Evolutionary conservation across 2,888 invertebrate species (phyloP), one percentile per base, ranked within the genome.

Genomic region (Seladonia tumulorum): DNA sequence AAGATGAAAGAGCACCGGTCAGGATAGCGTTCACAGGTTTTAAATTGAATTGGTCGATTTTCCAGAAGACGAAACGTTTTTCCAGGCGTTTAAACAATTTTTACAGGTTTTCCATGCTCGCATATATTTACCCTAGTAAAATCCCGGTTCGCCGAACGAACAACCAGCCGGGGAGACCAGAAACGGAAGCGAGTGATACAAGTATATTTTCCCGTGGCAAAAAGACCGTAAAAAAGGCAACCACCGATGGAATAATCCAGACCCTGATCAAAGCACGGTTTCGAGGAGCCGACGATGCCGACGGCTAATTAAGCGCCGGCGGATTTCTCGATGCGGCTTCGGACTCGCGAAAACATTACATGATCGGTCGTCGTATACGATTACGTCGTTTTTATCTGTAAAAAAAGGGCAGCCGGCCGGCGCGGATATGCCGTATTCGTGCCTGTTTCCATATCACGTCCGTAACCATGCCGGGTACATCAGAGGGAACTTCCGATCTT

Each of bases 331-430:
- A 88, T 89, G 90, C 88, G 86, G 85, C 78, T 73, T 68, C 84
- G 73, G 90, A 80, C 86, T 86, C 92, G 89, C 88, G 90, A 91
- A 85, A 86, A 86, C 90, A 92, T 92, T 91, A 90, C 91, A 90
- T 82, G 90, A 92, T 90, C 90, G 92, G 89, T 91, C 91, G 91
- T 89, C 90, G 91, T 92, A 92, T 92, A 92, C 92, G 90, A 91
- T 91, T 92, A 92, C 87, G 88, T 79, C 81, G 89, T 92, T 92
- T 92, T 92, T 92, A 87, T 88, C 83, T 79, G 87, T 86, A 77
- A 84, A 88, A 83, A 90, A 88, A 89, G 77, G 66, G 25, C 76
- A 16, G 78, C 63, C 22, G 78, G 76, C 57, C 70, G 72, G 72
- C 71, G 83, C 49, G 53, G 68, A 76, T 57, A 53, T 35, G 18